phyloP scores from a whole-genome alignment of 1,140 invertebrate species.

The Pomacea maculata region DNA sequence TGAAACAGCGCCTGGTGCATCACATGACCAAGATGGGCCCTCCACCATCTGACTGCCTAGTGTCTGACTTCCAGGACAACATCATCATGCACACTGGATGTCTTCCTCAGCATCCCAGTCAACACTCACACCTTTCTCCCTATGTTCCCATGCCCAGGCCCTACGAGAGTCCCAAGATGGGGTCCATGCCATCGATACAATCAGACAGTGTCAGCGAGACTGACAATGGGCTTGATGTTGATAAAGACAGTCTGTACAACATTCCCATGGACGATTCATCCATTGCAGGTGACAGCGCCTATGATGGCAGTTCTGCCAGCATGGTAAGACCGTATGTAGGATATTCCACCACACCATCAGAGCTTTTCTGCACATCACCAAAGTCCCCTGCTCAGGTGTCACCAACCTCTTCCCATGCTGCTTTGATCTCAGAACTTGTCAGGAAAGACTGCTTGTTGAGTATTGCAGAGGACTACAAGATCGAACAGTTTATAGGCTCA shows the following conservation, averaged over 20 bases:
- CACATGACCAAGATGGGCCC: constrained; percentile 12
- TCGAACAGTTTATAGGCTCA: constrained; percentile 89
- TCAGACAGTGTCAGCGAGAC: constrained; percentile 18
- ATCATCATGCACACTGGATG: not conserved
- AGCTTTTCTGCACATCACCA: not conserved
- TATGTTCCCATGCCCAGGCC: not conserved
- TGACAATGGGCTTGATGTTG: constrained; percentile 3
- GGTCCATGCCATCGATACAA: not conserved
- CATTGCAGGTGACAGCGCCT: not conserved
- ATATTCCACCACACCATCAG: not conserved
- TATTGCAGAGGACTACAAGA: constrained; percentile 73
- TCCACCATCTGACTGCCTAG: not conserved
- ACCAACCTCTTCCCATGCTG: not conserved
- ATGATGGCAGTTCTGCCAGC: too few relatives aligned
- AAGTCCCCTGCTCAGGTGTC: not conserved
- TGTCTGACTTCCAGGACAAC: constrained; percentile 8
- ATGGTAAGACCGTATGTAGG: not conserved
- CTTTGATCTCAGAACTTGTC: constrained; percentile 34
- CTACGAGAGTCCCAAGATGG: constrained; percentile 15
- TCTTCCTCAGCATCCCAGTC: not conserved
- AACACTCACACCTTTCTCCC: constrained; percentile 11
- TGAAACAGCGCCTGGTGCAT: constrained; percentile 38
- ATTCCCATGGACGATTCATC: constrained; percentile 1
- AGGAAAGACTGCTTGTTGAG: constrained; percentile 41
- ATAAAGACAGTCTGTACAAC: constrained; percentile 6